Conservation (phyloP, 2,888 invertebrate species). For the Schizotus pectinicornis region DNA sequence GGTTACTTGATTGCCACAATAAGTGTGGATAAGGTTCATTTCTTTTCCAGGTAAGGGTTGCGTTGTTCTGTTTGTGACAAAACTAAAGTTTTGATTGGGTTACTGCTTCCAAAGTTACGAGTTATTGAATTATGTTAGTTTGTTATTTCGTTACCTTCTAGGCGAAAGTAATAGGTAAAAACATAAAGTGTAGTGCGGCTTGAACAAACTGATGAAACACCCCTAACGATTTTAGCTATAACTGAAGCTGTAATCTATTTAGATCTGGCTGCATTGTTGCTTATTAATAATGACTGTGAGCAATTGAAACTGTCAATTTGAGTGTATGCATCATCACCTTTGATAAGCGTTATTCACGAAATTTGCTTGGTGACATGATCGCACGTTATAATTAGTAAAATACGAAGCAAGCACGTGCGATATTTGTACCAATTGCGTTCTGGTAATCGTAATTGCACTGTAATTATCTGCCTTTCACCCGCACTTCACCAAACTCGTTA, state of each 20-base stretch:
- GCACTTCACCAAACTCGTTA: slow-evolving; percentile 27
- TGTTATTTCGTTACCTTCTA: neutral
- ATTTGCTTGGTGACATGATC: slow-evolving; percentile 16
- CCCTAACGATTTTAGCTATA: neutral
- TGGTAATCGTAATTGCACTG: slow-evolving; percentile 25
- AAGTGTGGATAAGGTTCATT: too few species aligned
- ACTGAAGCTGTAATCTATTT: slow-evolving; percentile 4
- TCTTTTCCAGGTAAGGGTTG: too few species aligned
- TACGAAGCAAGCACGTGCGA: slow-evolving; percentile 21
- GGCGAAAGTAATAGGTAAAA: neutral
- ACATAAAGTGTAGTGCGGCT: neutral
- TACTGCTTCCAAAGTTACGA: neutral
- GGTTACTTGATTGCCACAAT: too few species aligned
- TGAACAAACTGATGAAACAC: neutral
- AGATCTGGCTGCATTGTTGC: slow-evolving; percentile 12
- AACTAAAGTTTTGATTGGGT: slow-evolving; percentile 5
- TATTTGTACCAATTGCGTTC: slow-evolving; percentile 15
- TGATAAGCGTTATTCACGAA: slow-evolving; percentile 19
- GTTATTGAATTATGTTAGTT: slow-evolving; percentile 4
- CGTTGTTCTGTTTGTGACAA: neutral
- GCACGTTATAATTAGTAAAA: slow-evolving; percentile 16
- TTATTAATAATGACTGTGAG: slow-evolving; percentile 23
- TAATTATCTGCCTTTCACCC: slow-evolving; percentile 27
- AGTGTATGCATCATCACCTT: slow-evolving; percentile 20
- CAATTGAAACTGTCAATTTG: slow-evolving; percentile 14